Conservation (phyloP, 2,113 vertebrate species). For the Pterocles orientalis region DNA sequence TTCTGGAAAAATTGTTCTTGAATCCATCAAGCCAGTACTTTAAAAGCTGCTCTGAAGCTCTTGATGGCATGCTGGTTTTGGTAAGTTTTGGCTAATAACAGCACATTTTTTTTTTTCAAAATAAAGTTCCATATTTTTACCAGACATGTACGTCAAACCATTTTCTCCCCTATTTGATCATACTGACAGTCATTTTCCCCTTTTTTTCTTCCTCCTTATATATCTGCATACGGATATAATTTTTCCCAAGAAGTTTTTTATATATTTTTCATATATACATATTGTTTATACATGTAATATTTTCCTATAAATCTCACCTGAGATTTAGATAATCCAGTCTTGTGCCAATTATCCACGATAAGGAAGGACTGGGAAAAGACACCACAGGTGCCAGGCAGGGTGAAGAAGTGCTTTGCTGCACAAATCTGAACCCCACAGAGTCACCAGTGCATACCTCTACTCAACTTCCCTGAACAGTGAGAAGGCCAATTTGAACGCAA, state of each 20-base stretch:
- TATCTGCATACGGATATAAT: background rate
- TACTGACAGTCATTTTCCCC: fast-evolving
- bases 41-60: background rate
- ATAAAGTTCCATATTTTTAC: background rate
- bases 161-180: background rate
- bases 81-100: fast-evolving
- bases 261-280: background rate
- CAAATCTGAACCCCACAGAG: background rate
- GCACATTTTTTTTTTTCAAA: background rate
- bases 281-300: background rate
- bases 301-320: background rate
- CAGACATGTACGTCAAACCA: background rate
- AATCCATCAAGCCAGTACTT: background rate
- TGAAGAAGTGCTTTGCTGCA: background rate
- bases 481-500: background rate
- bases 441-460: fast-evolving
- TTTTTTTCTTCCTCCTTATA: fast-evolving
- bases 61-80: background rate
- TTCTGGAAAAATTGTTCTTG: background rate
- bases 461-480: fast-evolving
- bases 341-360: fast-evolving
- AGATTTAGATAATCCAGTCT: background rate
- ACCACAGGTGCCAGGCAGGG: fast-evolving
- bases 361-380: background rate
- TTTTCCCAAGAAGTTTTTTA: background rate